Conservation (phyloP, 2,888 invertebrate species). For the Drosophila peninsularis region DNA sequence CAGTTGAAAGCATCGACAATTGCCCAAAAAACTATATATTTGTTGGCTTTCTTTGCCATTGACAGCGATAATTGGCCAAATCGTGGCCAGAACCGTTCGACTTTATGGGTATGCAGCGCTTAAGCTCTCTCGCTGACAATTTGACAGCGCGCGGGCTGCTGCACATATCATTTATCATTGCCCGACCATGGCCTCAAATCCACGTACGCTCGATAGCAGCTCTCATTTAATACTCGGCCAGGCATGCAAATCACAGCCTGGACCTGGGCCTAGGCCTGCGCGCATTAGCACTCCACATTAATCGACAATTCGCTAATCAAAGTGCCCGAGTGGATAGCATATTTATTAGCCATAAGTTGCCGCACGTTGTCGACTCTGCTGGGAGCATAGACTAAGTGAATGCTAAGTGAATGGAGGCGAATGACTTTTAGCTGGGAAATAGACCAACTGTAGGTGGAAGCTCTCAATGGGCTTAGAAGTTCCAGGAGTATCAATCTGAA, state of each 20-base stretch:
- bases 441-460: too few relatives aligned
- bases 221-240: conserved; percentile 2
- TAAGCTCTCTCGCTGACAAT: conserved; percentile 15
- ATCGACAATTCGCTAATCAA: neutral
- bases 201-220: conserved; percentile 1
- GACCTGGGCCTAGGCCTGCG: neutral
- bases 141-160: conserved; percentile 51
- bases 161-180: conserved; percentile 51
- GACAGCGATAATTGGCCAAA: conserved; percentile 73
- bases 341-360: neutral
- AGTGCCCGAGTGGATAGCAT: neutral
- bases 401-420: too few relatives aligned
- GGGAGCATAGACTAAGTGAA: too few relatives aligned
- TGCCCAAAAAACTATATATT: conserved; percentile 61
- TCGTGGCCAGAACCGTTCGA: conserved; percentile 19
- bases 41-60: conserved; percentile 69
- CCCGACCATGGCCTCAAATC: conserved; percentile 53
- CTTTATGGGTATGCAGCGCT: conserved; percentile 30
- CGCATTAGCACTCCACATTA: conserved; percentile 1
- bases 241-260: conserved; percentile 1
- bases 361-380: neutral
- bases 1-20: conserved; percentile 33
- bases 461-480: too few relatives aligned
- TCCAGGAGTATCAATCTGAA: too few relatives aligned
- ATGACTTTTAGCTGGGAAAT: too few relatives aligned